Conservation (phyloP, 2,888 invertebrate species). For the Gasteruption jaculator region DNA sequence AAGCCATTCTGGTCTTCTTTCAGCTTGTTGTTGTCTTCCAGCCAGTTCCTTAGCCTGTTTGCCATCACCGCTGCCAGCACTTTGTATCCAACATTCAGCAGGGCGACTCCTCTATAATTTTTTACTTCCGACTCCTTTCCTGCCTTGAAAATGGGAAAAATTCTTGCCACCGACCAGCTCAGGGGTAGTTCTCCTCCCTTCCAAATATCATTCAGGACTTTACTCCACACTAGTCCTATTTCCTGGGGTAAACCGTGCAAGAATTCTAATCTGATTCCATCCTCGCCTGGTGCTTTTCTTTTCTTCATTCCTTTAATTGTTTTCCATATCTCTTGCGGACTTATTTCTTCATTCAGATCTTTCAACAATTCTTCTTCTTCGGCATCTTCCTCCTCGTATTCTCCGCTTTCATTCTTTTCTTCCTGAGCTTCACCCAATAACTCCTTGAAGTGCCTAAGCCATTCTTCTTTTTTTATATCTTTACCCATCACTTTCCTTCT, state of each 20-base stretch:
- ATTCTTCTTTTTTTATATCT: neutral
- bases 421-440: conserved; percentile 1
- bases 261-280: conserved; percentile 12
- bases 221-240: too few species aligned
- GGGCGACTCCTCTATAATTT: conserved; percentile 15
- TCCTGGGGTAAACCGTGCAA: too few species aligned
- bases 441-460: conserved; percentile 9
- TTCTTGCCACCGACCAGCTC: conserved; percentile 14
- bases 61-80: conserved; percentile 14
- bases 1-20: conserved; percentile 21
- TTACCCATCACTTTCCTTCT: too few species aligned
- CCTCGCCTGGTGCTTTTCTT: conserved; percentile 13
- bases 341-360: conserved; percentile 11
- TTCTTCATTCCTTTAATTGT: too few species aligned
- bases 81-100: conserved; percentile 15
- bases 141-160: conserved; percentile 14
- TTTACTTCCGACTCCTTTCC: conserved; percentile 6
- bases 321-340: conserved; percentile 5
- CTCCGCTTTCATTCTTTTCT: too few species aligned
- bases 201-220: conserved; percentile 12
- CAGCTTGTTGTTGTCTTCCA: conserved; percentile 14
- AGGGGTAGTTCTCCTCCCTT: conserved; percentile 6
- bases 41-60: conserved; percentile 13
- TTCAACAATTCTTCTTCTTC: too few species aligned
- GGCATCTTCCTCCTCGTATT: too few species aligned